Evolutionary conservation across 2,113 vertebrate genomes (phyloP).

Genomic region (sheep (Ovis aries)): DNA sequence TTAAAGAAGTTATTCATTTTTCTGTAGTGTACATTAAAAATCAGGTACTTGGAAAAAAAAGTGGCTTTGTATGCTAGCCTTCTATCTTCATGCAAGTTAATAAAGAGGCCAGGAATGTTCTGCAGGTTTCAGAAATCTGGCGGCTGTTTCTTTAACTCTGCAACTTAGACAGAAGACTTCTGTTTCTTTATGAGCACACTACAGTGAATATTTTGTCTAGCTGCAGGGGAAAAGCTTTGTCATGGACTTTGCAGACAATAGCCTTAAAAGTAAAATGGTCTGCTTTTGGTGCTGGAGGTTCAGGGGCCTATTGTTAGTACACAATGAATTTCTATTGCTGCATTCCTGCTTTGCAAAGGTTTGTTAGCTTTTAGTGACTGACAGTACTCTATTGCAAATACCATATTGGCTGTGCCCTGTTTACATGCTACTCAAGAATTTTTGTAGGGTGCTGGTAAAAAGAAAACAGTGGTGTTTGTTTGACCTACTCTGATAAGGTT

Average conservation of each 20-base stretch:
- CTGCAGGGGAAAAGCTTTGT: constrained; percentile 81
- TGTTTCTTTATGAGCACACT: constrained; percentile 70
- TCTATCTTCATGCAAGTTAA: constrained; percentile 45
- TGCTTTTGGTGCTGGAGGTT: constrained; percentile 77
- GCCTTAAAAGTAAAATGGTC: constrained; percentile 81
- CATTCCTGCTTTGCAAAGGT: constrained; percentile 83
- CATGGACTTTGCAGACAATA: constrained; percentile 81
- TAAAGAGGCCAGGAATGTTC: constrained; percentile 49
- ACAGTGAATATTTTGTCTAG: constrained; percentile 81
- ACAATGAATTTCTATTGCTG: constrained; percentile 75
- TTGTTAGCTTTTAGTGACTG: constrained; percentile 87
- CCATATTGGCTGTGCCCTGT: constrained; percentile 69
- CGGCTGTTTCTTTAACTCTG: constrained; percentile 77
- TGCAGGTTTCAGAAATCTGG: constrained; percentile 63
- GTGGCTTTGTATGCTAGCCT: neutral
- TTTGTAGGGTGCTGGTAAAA: constrained; percentile 43
- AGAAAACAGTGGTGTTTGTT: constrained; percentile 52
- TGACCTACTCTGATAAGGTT: constrained; percentile 58
- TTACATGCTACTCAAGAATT: constrained; percentile 67
- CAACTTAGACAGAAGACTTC: constrained; percentile 75
- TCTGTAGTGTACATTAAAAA: neutral
- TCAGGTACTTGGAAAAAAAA: neutral
- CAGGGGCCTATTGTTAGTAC: constrained; percentile 77
- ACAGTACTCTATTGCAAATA: constrained; percentile 73
- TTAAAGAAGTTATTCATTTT: constrained; percentile 8